Evolutionary conservation across 2,797 vertebrate species (phyloP).

Genomic region (Xiphorhynchus erythropygius): DNA sequence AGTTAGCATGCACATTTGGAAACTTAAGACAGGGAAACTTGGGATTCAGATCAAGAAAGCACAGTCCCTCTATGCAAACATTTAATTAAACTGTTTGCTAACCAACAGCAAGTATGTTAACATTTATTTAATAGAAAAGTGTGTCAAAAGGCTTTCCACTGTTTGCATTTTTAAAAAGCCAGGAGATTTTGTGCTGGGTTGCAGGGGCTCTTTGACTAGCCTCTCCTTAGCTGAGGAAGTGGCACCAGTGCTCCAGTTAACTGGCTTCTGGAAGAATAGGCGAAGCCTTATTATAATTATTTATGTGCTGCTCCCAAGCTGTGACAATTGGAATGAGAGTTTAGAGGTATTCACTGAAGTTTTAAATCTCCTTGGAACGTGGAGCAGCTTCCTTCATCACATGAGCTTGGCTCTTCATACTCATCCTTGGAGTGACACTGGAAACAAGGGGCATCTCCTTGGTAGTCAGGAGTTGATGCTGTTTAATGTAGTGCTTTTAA

Average conservation of each 20-base stretch:
- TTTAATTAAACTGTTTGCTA: constrained; percentile 13
- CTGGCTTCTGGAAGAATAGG: not conserved
- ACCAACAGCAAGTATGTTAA: not conserved
- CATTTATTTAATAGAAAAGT: not conserved
- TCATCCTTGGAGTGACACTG: not conserved
- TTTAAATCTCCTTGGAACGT: not conserved
- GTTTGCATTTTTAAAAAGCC: not conserved
- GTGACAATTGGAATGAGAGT: not conserved
- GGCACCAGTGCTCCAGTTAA: not conserved
- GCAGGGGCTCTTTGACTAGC: not conserved
- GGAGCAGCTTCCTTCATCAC: not conserved
- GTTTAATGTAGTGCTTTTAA: not conserved
- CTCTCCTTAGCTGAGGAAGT: not conserved
- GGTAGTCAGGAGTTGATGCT: accelerated
- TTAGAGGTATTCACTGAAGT: not conserved
- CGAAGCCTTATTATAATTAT: not conserved
- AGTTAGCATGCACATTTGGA: not conserved
- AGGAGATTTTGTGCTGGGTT: not conserved
- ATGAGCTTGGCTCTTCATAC: not conserved
- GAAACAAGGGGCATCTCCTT: accelerated
- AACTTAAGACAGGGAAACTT: not conserved
- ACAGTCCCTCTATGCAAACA: not conserved
- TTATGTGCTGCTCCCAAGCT: not conserved
- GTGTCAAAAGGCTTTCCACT: not conserved
- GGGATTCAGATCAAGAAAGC: not conserved